Evolutionary conservation across 2,797 vertebrate genomes (phyloP).

Genomic region (Falco novaeseelandiae): DNA sequence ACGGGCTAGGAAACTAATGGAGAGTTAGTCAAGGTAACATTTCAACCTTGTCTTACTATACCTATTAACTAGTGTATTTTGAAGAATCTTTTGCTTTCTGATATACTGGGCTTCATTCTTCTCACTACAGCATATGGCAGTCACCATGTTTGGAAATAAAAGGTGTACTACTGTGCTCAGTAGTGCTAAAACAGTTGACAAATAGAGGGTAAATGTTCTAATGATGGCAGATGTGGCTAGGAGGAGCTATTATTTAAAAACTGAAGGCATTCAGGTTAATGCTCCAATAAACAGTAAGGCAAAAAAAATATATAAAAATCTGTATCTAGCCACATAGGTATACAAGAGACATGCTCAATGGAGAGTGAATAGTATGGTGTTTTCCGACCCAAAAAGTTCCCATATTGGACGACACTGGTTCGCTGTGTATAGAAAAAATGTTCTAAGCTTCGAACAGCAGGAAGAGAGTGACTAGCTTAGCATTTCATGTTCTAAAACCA

Average conservation of each 20-base stretch:
- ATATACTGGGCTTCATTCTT: neutral
- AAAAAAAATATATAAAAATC: neutral
- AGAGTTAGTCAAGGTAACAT: neutral
- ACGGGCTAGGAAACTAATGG: neutral
- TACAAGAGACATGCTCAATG: neutral
- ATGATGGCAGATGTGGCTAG: neutral
- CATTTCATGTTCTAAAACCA: neutral
- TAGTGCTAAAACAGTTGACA: neutral
- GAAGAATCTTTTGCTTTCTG: neutral
- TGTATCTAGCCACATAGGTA: neutral
- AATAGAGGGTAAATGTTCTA: neutral
- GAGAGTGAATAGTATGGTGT: neutral
- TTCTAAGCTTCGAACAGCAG: neutral
- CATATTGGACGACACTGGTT: rapidly evolving
- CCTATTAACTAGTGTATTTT: neutral
- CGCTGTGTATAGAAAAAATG: neutral
- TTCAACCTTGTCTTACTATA: neutral
- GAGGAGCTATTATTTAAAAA: neutral
- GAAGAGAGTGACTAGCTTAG: neutral
- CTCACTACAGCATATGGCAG: neutral
- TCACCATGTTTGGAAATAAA: neutral
- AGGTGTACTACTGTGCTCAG: neutral
- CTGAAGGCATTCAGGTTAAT: neutral
- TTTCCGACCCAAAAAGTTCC: neutral
- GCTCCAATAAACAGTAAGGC: neutral